Evolutionary conservation across 2,888 invertebrate genomes (phyloP).

Genomic region (Xanthia icteritia): DNA sequence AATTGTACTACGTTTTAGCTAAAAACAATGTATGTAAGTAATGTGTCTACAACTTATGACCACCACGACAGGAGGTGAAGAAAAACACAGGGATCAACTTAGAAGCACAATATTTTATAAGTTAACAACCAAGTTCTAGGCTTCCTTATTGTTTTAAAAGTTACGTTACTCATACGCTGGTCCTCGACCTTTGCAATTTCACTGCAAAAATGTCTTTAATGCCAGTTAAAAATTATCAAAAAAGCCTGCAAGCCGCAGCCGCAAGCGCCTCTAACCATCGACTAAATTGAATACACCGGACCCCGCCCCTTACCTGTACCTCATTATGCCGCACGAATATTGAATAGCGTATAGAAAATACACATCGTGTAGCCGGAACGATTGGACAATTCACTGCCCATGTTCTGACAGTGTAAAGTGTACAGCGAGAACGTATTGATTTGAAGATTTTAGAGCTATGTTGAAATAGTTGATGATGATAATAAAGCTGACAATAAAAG

Average conservation of each 20-base stretch:
- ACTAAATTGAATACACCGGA: conserved; percentile 65
- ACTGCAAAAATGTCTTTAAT: not conserved
- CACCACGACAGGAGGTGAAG: too few relatives aligned
- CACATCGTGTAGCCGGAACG: conserved; percentile 47
- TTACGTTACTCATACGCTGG: not conserved
- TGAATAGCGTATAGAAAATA: conserved; percentile 66
- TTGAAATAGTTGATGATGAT: not conserved
- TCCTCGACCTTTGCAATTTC: not conserved
- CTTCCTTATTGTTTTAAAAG: not conserved
- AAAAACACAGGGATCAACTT: too few relatives aligned
- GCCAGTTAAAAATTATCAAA: conserved; percentile 2
- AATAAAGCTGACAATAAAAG: not conserved
- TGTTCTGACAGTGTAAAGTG: conserved; percentile 37
- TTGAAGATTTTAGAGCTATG: conserved; percentile 6
- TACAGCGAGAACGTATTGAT: conserved; percentile 24
- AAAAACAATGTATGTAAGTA: too few relatives aligned
- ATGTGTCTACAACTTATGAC: too few relatives aligned
- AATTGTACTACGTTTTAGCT: not conserved
- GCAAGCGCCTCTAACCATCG: conserved; percentile 47
- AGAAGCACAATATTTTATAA: too few relatives aligned
- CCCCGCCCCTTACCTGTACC: conserved; percentile 75
- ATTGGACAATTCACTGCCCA: conserved; percentile 59
- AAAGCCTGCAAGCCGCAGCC: conserved; percentile 31
- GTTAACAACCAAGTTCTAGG: too few relatives aligned
- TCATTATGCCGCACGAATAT: conserved; percentile 65